Base-by-base conservation (phyloP, 2,797 vertebrate species). In the Silurus aristotelis region DNA sequence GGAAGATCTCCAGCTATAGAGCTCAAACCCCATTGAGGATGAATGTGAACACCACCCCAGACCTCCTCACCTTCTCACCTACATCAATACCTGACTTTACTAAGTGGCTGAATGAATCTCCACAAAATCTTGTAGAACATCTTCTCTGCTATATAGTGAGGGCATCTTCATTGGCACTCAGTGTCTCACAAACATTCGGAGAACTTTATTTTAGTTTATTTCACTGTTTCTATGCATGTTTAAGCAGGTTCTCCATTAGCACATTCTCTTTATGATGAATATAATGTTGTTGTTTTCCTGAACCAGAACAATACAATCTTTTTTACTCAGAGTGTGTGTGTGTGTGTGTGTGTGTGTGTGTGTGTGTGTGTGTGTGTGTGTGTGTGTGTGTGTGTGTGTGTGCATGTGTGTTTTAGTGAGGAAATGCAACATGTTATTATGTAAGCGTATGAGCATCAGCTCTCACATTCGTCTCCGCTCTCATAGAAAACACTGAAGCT, bases 371-470 rank as follows among this genome's bases (percentile, higher is more conserved):
- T 38, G 38, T 38, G 38, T 38, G 73, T 77, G 73, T 55, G 71
- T 63, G 60, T 63, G 60, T 63, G 19, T 56, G 48, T 77, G 76
- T 25, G 60, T 46, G 58, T 58, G 76, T 46, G 31, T n/a, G n/a
- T 25, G 20, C 25, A 38, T n/a, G 58, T 20, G 12, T 4, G 77
- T 25, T 38, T 79, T 52, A 52, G 63, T n/a, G 31, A 79, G 60
- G 58, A 80, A 22, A 31, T 64, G 43, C 60, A 64, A 64, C 22
- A 22, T 80, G 77, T 48, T 64, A 80, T 80, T 78, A 63, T 78
- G 58, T 61, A 63, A 63, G 43, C 4, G 56, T 13, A 1, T 13
- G 56, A 43, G 31, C 27, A 78, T 78, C 31, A 63, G 58, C 25
- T 81, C 48, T 68, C 5, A 4, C 80, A 13, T 2, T 80, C 60